Base-by-base conservation (phyloP, 1,140 invertebrate species). In the Drosophila gunungcola region DNA sequence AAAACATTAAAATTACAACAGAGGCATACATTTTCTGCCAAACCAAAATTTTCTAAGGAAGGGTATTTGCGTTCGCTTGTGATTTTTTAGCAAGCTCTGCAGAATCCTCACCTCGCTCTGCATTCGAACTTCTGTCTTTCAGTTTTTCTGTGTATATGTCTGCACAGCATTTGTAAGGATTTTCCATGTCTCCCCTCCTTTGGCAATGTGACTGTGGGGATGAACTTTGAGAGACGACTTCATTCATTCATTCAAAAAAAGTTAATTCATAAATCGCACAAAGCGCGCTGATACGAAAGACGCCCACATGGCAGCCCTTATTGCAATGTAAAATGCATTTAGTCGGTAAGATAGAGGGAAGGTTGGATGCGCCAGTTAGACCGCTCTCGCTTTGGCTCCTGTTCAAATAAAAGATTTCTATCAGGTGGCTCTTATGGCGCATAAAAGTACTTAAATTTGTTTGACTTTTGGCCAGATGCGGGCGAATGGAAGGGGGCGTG, bases 201-300 rank as follows among this genome's bases (percentile, higher is more conserved):
- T 10, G 56, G 48, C 52, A 10, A 57, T 46, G 32, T 7, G 42
- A 41, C 27, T 43, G 6, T 68, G 34, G 42, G 54, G 54, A 29
- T 76, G 65, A 61, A 57, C 54, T 70, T 49, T 82, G 79, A 52
- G 58, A 88, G 83, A 83, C 86, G 84, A 88, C 75, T 86, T 88
- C 84, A 88, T 88, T 76, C 73, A 76, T 43, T 64, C 70, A 63
- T 52, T 70, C 52, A 72, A 80, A 81, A 84, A 88, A 88, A 88
- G 83, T 88, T 88, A 88, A 88, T 88, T 88, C 83, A 88, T 88
- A 88, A 83, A 88, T 88, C 83, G 84, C 76, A 89, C 83, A 88
- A 88, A 88, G 84, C 84, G 67, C 84, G 62, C 76, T 86, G 82
- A 80, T 85, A 86, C 67, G 77, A 88, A 76, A 88, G 83, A 76